Evolutionary conservation across 2,797 vertebrate species (phyloP).

Genomic region (Lophotriccus pileatus): DNA sequence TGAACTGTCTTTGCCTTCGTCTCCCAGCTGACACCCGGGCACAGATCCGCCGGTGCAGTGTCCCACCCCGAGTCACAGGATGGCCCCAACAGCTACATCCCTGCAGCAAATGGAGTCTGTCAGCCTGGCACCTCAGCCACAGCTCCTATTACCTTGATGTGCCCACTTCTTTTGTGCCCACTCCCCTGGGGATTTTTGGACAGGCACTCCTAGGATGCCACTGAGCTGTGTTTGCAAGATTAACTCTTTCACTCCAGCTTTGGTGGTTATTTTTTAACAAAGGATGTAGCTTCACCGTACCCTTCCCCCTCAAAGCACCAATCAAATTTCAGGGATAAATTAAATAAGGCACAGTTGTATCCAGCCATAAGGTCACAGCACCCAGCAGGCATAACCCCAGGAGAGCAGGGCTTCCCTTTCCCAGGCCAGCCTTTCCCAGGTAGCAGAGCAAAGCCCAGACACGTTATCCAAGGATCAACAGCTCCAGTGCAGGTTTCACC

Average conservation of each 20-base stretch:
- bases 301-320: not conserved
- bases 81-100: fast-evolving
- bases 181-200: not conserved
- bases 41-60: fast-evolving
- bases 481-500: fast-evolving
- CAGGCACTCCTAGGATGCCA: not conserved
- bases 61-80: fast-evolving
- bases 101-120: not conserved
- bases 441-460: not conserved
- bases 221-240: not conserved
- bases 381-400: not conserved
- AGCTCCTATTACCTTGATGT: not conserved
- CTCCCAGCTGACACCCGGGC: not conserved
- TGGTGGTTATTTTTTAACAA: not conserved
- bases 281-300: fast-evolving
- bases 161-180: not conserved
- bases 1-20: fast-evolving
- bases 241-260: not conserved
- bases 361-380: not conserved
- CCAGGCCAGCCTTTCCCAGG: not conserved
- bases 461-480: not conserved
- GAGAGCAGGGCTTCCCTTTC: not conserved
- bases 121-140: not conserved
- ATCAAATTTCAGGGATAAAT: not conserved
- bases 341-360: not conserved